phyloP scores from a whole-genome alignment of 1,140 invertebrate species.

The Rhagoletis zephyria region DNA sequence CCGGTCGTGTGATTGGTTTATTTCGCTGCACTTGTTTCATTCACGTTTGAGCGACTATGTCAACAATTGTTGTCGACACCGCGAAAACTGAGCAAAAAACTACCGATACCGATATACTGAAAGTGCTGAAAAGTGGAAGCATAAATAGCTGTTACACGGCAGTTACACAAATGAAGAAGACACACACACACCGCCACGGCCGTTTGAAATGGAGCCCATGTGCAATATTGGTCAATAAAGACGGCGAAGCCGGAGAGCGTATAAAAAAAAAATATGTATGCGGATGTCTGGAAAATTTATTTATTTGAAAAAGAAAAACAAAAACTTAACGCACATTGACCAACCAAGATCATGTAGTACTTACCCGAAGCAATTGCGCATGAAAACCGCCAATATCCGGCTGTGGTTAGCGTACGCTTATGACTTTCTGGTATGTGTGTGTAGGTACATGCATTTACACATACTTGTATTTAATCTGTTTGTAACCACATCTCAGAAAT shows the following conservation, averaged over 20 bases:
- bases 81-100: background rate
- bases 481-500: too few species aligned
- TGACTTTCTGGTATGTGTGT: too few species aligned
- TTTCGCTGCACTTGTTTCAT: background rate
- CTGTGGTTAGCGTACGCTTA: background rate
- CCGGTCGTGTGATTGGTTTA: slow-evolving; percentile 2
- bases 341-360: background rate
- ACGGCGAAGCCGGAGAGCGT: background rate
- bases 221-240: slow-evolving; percentile 1
- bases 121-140: background rate
- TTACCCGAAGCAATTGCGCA: background rate
- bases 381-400: slow-evolving; percentile 48
- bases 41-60: background rate
- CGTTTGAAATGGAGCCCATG: background rate
- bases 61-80: background rate
- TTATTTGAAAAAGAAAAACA: background rate
- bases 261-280: background rate
- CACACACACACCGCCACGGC: background rate
- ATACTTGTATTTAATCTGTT: too few species aligned
- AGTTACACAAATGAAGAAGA: background rate
- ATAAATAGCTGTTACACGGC: background rate
- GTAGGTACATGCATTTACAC: too few species aligned
- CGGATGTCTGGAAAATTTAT: background rate
- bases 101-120: background rate
- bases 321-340: background rate